Base-by-base conservation (phyloP, 2,113 vertebrate species). In the Beaufortia kweichowensis region DNA sequence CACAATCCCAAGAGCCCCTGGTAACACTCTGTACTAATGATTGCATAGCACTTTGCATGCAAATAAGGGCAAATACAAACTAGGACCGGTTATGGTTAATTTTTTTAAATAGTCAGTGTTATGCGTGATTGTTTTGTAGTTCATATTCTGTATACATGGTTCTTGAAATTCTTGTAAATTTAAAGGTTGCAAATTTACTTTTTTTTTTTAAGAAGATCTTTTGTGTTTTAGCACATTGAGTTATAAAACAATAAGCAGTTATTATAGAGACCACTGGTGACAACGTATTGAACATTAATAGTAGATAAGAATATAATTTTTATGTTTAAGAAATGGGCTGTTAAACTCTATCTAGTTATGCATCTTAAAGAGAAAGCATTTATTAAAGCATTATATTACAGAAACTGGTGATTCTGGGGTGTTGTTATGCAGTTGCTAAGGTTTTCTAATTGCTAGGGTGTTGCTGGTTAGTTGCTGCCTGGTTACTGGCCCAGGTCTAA, bases 1-100 rank as follows among this genome's bases (percentile, higher is more conserved):
- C 56, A 67, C 53, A 43, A 31, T 50, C 65, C 41, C 55, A 65
- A n/a, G 14, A 26, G 17, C 50, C 50, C 63, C 35, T 46, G 33
- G 33, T 59, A 15, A 43, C 33, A 57, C 31, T 21, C 12, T 3
- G 53, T 72, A 43, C 10, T 43, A 43, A 59, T 24, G 24, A n/a
- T 14, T n/a, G 26, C 41, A 28, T 8, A 12, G 10, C 46, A 31
- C 14, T 33, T 43, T 26, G 14, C 0, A 43, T 59, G 55, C 35
- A 43, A 59, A 72, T 39, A 56, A 71, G 12, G 6, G 33, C 2
- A 5, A 41, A 33, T 8, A 15, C 12, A 9, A 48, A 23, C 46
- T 31, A 12, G 2, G 19, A 41, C 10, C 3, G n/a, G n/a, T n/a
- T n/a, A 29, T 0, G 2, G 17, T 12, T 21, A 6, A 21, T 53